phyloP scores from a whole-genome alignment of 2,797 vertebrate species.

The Smutsia temminckii region DNA sequence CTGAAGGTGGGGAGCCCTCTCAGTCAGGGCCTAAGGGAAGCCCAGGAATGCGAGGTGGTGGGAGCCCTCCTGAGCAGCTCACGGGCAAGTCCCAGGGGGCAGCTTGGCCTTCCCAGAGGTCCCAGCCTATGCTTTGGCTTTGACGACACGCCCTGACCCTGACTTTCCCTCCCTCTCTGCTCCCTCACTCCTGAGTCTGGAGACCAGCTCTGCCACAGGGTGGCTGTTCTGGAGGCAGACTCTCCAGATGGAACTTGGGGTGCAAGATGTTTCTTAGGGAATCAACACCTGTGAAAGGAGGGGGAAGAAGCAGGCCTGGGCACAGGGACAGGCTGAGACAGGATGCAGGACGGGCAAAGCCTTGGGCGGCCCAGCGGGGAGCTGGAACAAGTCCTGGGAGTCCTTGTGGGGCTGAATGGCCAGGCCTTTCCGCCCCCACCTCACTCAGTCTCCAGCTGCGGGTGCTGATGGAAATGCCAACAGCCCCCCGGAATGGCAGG shows the following conservation, averaged over 20 bases:
- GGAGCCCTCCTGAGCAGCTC: background rate
- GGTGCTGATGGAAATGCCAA: no score
- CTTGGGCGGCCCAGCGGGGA: background rate
- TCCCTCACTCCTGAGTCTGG: background rate
- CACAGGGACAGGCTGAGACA: background rate
- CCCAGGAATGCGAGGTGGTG: background rate
- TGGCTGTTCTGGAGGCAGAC: background rate
- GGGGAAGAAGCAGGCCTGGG: accelerated
- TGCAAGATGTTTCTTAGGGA: background rate
- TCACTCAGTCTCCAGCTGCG: background rate
- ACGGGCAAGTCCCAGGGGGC: background rate
- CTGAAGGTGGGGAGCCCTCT: background rate
- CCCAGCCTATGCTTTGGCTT: background rate
- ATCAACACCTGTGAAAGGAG: background rate
- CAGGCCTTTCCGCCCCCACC: background rate
- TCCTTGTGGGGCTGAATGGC: background rate
- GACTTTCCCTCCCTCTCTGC: background rate
- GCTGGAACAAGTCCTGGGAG: background rate
- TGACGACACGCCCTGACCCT: background rate
- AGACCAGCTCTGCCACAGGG: background rate
- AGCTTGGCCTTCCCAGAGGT: background rate
- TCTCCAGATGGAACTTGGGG: background rate
- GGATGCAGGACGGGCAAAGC: background rate
- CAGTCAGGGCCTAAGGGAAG: background rate
- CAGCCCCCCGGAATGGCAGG: background rate